A percentile compares a stretch with the other conserved stretches of the same genome.
These are phyloP conservation scores for Pseudochirops corinnae DNA, from an alignment of 2,797 vertebrate species.

Conservation along the genomic window DNA sequence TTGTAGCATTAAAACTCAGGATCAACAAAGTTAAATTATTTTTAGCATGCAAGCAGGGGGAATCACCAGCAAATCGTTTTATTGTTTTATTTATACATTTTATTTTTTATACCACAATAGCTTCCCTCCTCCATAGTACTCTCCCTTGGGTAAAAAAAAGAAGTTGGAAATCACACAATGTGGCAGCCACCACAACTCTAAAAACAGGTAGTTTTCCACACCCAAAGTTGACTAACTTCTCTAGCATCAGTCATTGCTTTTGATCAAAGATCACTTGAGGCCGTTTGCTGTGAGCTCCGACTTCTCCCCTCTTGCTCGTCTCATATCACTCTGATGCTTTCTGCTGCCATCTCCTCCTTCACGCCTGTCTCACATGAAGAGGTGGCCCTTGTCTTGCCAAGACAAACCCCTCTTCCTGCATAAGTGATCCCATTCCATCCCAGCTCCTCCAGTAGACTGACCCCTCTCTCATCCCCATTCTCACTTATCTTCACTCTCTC, in stretches of 20 bases:
- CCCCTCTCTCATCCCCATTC: too few species aligned
- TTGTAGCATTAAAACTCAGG: neutral
- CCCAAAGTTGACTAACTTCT: neutral
- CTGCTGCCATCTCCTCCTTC: neutral
- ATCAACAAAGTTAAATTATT: neutral
- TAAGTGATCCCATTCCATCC: neutral
- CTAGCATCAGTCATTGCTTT: neutral
- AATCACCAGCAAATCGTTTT: neutral
- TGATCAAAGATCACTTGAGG: neutral
- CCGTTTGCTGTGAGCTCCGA: neutral
- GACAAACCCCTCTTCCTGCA: too few species aligned
- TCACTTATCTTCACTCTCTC: neutral
- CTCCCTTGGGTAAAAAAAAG: neutral
- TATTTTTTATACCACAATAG: neutral
- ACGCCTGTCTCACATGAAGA: neutral
- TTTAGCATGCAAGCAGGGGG: neutral
- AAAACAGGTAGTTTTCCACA: neutral
- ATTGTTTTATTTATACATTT: neutral
- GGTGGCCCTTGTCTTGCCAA: neutral
- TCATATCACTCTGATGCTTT: neutral
- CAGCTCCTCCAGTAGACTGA: neutral
- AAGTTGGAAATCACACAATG: neutral
- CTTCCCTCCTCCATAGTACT: neutral
- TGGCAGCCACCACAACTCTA: neutral
- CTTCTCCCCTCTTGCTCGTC: neutral